These are phyloP conservation scores for Potamarius usumacintae DNA, from an alignment of 2,113 vertebrate genomes.

Conservation along the genomic window DNA sequence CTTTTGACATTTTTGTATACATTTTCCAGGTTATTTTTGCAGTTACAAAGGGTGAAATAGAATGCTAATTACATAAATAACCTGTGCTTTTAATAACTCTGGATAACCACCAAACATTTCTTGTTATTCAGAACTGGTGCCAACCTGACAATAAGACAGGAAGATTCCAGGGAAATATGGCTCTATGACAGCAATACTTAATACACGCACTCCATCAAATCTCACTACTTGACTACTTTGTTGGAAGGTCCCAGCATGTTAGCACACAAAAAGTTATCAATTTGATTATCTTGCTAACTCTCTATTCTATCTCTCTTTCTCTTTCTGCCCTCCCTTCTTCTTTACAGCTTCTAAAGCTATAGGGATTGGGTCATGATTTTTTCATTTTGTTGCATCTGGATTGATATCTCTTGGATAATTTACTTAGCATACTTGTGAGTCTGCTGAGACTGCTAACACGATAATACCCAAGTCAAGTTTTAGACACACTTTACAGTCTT, in stretches of 20 bases:
- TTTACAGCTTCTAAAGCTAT: neutral
- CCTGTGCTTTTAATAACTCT: neutral
- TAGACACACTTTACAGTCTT: neutral
- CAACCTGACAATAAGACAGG: neutral
- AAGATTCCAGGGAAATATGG: neutral
- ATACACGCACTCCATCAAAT: neutral
- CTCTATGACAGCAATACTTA: neutral
- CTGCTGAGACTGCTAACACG: neutral
- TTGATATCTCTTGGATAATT: neutral
- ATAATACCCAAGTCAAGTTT: neutral
- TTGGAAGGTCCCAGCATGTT: neutral
- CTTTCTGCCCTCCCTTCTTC: neutral
- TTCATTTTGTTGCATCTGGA: neutral
- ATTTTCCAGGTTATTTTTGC: neutral
- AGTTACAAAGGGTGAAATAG: neutral
- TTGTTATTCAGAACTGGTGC: neutral
- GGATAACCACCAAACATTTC: neutral
- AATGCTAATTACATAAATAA: neutral
- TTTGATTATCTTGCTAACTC: neutral
- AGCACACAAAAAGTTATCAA: neutral
- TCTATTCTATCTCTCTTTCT: neutral
- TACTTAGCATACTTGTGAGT: neutral
- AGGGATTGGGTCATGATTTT: neutral
- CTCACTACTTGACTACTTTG: neutral
- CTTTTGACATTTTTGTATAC: neutral